Conservation (phyloP, 2,888 invertebrate genomes). For the Leucania comma region DNA sequence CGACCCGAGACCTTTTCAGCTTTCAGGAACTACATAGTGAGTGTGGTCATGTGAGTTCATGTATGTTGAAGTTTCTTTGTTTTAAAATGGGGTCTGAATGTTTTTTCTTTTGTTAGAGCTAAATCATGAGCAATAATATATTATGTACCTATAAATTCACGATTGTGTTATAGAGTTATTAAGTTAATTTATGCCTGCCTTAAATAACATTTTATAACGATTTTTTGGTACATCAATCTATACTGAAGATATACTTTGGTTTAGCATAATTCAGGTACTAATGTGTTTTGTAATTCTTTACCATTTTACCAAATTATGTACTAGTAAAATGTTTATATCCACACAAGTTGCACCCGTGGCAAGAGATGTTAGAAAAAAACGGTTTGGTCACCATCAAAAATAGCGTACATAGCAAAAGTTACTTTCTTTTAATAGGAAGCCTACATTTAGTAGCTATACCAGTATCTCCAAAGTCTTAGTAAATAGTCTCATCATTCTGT, state of each 20-base stretch:
- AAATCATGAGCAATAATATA: no score
- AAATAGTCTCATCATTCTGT: neutral
- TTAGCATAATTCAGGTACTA: no score
- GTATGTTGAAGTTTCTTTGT: constrained; percentile 44
- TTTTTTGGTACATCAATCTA: neutral
- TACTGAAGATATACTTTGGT: neutral
- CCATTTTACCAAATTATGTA: no score
- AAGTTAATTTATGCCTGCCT: neutral
- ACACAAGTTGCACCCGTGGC: no score
- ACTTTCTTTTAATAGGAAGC: neutral
- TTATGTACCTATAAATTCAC: no score
- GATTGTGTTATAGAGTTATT: constrained; percentile 6
- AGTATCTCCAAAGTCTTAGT: neutral
- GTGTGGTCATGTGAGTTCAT: constrained; percentile 67
- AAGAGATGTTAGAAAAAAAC: no score
- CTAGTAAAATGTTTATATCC: no score
- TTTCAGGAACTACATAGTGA: constrained; percentile 75
- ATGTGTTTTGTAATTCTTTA: no score
- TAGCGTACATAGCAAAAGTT: no score
- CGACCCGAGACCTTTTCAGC: constrained; percentile 88
- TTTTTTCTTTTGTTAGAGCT: neutral
- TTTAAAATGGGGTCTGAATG: constrained; percentile 15
- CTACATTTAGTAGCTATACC: neutral
- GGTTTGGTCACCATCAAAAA: no score
- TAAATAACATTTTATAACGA: neutral